Conservation (phyloP, 2,113 vertebrate genomes). For the Athene cunicularia region DNA sequence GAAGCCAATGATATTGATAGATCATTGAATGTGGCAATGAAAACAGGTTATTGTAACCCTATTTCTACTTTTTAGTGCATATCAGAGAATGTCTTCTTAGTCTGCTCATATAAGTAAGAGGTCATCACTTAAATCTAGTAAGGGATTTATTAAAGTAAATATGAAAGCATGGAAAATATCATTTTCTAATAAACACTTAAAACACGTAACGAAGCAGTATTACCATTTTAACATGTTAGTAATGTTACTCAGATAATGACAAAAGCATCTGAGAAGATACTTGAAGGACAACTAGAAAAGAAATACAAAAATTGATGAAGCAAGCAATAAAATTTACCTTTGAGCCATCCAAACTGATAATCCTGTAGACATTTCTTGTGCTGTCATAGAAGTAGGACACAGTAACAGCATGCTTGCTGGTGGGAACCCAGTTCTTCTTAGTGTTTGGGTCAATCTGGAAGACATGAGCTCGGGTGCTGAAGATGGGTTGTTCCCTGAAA, state of each 20-base stretch:
- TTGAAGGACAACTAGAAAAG: neutral
- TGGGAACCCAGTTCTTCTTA: slow-evolving; percentile 99
- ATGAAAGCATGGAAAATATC: neutral
- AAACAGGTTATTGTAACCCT: neutral
- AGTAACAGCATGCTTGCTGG: slow-evolving; percentile 98
- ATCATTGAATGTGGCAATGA: neutral
- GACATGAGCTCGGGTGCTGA: slow-evolving; percentile 97
- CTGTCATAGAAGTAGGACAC: slow-evolving; percentile 99
- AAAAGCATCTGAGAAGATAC: neutral
- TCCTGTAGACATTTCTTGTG: slow-evolving; percentile 97
- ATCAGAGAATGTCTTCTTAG: neutral
- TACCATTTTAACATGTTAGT: neutral
- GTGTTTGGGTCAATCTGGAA: slow-evolving; percentile 99
- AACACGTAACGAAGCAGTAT: neutral
- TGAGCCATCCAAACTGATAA: slow-evolving; percentile 98
- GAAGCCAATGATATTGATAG: neutral
- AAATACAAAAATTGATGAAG: neutral
- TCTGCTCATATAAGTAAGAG: neutral
- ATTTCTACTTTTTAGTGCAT: neutral
- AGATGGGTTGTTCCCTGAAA: slow-evolving; percentile 97
- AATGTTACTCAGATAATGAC: neutral
- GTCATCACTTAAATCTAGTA: neutral
- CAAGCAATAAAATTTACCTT: slow-evolving; percentile 81
- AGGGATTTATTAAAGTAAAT: neutral
- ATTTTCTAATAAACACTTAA: neutral